Evolutionary conservation across 2,888 invertebrate species (phyloP), one percentile per base, ranked within the genome.

Genomic region (Diloba caeruleocephala): DNA sequence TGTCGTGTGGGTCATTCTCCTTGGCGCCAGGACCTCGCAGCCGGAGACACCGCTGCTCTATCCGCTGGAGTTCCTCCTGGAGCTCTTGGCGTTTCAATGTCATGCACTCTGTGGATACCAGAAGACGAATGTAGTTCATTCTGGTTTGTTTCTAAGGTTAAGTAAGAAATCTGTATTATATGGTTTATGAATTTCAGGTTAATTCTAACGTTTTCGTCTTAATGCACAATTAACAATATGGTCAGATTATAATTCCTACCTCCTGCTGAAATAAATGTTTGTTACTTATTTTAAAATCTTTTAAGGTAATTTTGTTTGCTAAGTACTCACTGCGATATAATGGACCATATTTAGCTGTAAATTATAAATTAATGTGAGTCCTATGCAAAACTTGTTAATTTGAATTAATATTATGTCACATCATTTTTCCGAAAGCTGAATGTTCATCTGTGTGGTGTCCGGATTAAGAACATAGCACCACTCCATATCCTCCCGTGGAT

Each of bases 61-160:
- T 95, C 57, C 94, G 93, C 58, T 92, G 91, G 12, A 96, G 82
- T 77, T 96, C 96, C 4, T 95, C 94, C 74, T 95, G 94, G 0
- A 96, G 91, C 70, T 95, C 94, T 54, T 94, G 90, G 3, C 95
- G 94, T 74, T 95, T 96, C 71, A 94, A 94, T 38, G 94, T 93
- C 79, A 96, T 95, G 78, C 94, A 94, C 82, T 95, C 96, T 96
- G 82, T n/a, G 12, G 17, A 51, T n/a, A 32, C n/a, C 8, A 23
- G 12, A 29, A 3, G 7, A 10, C 10, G 5, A n/a, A 8, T n/a
- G n/a, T n/a, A n/a, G n/a, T n/a, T 17, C 5, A 17, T 17, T 17
- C 17, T 17, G 3, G 5, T 17, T 17, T 17, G 17, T 2, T 17
- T 3, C 2, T 17, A 17, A 17, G 5, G 17, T 3, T 2, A 5